Percentiles rank a stretch among this genome's conserved stretches.
Conservation (phyloP, 2,888 invertebrate genomes). For the Opisthograptis luteolata region DNA sequence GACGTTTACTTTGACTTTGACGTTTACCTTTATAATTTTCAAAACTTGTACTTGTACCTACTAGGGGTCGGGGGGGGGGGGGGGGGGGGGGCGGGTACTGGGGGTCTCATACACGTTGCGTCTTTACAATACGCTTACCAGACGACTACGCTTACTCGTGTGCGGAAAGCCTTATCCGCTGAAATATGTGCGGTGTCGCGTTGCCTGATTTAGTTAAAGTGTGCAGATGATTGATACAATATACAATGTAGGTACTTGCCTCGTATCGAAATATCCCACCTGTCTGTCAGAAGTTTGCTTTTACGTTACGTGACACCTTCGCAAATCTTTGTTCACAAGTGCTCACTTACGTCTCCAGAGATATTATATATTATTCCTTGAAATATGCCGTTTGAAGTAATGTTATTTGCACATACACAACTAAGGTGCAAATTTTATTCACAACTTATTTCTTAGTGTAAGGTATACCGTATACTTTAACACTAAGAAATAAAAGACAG, state of each 20-base stretch:
- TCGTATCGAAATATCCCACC: not conserved
- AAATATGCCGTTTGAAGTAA: not conserved
- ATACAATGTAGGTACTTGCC: not conserved
- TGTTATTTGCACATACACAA: not conserved
- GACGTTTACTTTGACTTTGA: too few species aligned
- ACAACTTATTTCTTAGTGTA: too few species aligned
- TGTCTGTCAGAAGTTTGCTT: not conserved
- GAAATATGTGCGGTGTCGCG: slow-evolving; percentile 46
- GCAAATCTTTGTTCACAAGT: not conserved
- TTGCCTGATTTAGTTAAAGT: slow-evolving; percentile 62
- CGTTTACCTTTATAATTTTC: too few species aligned
- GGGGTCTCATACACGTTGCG: too few species aligned
- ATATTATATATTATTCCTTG: not conserved
- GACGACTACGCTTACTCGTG: too few species aligned
- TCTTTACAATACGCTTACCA: too few species aligned
- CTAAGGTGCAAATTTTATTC: too few species aligned
- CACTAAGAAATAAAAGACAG: too few species aligned
- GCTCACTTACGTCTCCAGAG: not conserved
- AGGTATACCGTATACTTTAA: too few species aligned
- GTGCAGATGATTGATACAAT: slow-evolving; percentile 75
- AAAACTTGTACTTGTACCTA: too few species aligned
- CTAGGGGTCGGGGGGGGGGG: too few species aligned
- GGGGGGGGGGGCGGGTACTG: too few species aligned
- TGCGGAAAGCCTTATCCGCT: slow-evolving; percentile 5
- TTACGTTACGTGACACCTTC: not conserved